Percentiles rank a stretch among this genome's conserved stretches.
These are phyloP conservation scores for Anneissia japonica DNA, from an alignment of 35 echinoderm and acorn worm genomes.

Conservation along the genomic window DNA sequence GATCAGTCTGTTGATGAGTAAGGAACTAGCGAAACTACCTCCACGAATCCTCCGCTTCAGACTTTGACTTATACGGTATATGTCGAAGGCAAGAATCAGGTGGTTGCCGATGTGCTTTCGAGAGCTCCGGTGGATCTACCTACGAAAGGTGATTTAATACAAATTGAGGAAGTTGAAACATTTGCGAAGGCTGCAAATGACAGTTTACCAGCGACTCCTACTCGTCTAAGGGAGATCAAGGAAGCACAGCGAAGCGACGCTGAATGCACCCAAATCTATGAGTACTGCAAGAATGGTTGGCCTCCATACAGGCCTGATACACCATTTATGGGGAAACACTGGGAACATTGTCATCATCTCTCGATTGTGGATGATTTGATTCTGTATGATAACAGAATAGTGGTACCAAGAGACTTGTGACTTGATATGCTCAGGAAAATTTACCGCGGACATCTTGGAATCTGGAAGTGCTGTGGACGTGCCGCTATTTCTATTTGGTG, in stretches of 20 bases:
- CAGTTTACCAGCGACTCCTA: background rate
- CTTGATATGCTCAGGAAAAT: slow-evolving; percentile 8
- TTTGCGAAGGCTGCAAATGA: background rate
- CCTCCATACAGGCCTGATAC: background rate
- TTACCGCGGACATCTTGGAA: slow-evolving; percentile 31
- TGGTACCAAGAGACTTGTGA: slow-evolving; percentile 4
- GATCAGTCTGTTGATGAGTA: slow-evolving; percentile 20
- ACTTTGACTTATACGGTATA: background rate
- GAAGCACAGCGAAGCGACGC: background rate
- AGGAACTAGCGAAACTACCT: slow-evolving; percentile 36
- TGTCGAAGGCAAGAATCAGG: background rate
- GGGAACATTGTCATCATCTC: background rate
- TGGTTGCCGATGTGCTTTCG: background rate
- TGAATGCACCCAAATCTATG: too few species aligned
- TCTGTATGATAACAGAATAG: slow-evolving; percentile 1
- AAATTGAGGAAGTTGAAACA: background rate
- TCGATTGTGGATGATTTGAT: background rate
- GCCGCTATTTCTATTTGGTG: background rate
- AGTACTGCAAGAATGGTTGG: too few species aligned
- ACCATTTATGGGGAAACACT: background rate
- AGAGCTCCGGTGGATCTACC: background rate
- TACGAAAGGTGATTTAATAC: background rate
- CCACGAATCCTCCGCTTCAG: slow-evolving; percentile 37
- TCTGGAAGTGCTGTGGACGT: slow-evolving; percentile 15
- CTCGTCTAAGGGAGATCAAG: background rate